Evolutionary conservation across 2,888 invertebrate species (phyloP).

Genomic region (Steinernema carpocapsae): DNA sequence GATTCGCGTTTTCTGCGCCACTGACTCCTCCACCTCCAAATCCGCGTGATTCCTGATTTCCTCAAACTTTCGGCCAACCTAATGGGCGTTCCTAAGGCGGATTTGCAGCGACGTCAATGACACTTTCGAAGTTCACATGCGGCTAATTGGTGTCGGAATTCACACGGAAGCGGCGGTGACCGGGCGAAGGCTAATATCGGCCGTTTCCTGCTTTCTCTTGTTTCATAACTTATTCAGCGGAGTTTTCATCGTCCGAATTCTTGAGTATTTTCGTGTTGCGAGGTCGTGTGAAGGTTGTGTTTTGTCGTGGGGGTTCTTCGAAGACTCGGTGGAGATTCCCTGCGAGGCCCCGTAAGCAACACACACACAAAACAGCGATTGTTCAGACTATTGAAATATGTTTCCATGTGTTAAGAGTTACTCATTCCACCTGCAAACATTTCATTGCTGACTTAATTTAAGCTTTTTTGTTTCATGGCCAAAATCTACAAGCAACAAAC

Average conservation of each 20-base stretch:
- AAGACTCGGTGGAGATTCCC: no score
- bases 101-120: background rate
- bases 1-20: conserved; percentile 7
- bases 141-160: conserved; percentile 30
- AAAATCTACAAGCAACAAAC: no score
- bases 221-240: conserved; percentile 24
- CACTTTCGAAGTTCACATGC: background rate
- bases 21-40: background rate
- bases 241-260: background rate
- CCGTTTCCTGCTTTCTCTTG: background rate
- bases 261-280: background rate
- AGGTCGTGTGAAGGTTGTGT: no score
- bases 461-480: no score
- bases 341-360: background rate
- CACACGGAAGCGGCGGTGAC: background rate
- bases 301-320: no score
- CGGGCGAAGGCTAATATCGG: background rate
- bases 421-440: no score
- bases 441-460: no score
- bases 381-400: no score
- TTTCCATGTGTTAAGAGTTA: no score
- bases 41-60: background rate
- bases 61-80: background rate
- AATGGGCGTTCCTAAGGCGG: background rate
- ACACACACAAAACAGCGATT: background rate